A percentile compares a stretch with the other conserved stretches of the same genome.
These are phyloP conservation scores for Axis porcinus DNA, from an alignment of 2,113 vertebrate species.

Conservation along the genomic window DNA sequence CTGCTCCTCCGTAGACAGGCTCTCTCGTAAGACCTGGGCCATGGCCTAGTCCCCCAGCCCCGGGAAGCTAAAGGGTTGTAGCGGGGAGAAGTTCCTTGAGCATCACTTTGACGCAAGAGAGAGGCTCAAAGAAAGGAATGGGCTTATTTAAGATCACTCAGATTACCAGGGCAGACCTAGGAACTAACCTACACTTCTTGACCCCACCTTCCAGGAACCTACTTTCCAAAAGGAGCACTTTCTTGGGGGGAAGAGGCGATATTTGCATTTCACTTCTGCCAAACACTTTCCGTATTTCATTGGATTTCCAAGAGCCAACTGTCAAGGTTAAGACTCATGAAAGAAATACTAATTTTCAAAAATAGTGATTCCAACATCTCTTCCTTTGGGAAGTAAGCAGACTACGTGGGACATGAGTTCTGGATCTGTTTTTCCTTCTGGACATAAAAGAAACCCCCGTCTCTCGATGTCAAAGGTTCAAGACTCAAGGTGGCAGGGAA, in stretches of 20 bases:
- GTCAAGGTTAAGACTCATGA: constrained; percentile 21
- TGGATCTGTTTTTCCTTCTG: not conserved
- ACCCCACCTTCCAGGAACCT: not conserved
- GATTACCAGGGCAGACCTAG: not conserved
- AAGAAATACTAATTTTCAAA: not conserved
- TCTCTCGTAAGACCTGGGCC: not conserved
- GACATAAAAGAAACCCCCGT: not conserved
- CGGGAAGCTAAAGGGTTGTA: not conserved
- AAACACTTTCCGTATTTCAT: not conserved
- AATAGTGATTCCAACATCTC: not conserved
- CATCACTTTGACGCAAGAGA: not conserved
- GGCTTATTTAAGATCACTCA: not conserved
- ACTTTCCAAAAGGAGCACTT: not conserved
- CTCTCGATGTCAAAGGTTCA: not conserved
- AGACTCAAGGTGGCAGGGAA: not conserved
- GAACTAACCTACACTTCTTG: not conserved
- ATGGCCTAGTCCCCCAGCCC: not conserved
- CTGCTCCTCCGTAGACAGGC: not conserved
- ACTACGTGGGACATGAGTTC: not conserved
- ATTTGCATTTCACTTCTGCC: not conserved
- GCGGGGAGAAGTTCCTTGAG: not conserved
- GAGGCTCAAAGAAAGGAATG: not conserved
- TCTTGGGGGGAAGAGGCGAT: accelerated
- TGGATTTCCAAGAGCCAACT: not conserved
- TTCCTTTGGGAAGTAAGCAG: constrained; percentile 7